These are phyloP conservation scores for Trogon surrucura DNA, from an alignment of 2,113 vertebrate genomes.

Conservation along the genomic window DNA sequence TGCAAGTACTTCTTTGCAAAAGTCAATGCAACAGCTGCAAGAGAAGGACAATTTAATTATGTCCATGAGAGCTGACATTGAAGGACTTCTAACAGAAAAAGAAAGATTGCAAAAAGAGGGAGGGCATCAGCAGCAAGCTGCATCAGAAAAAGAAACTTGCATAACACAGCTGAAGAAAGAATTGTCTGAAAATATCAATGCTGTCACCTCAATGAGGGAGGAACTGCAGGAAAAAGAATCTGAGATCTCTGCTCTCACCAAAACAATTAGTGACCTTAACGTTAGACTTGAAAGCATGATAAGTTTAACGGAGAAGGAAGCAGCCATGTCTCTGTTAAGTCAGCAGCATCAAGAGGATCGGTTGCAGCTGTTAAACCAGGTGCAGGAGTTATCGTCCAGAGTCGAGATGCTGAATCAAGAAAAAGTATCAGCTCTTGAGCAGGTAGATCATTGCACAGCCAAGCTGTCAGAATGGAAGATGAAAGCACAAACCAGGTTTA, in stretches of 20 bases:
- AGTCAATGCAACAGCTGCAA: constrained; percentile 80
- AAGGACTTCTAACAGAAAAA: constrained; percentile 76
- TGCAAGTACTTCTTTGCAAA: constrained; percentile 80
- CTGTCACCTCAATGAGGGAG: constrained; percentile 79
- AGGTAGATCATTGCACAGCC: constrained; percentile 76
- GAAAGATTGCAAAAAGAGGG: constrained; percentile 80
- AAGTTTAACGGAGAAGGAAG: constrained; percentile 83
- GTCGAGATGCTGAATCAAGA: constrained; percentile 81
- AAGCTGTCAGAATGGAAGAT: constrained; percentile 87
- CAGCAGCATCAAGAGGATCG: constrained; percentile 79
- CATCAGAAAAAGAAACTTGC: constrained; percentile 84
- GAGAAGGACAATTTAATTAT: constrained; percentile 82
- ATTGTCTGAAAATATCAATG: constrained; percentile 78
- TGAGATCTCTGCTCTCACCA: constrained; percentile 78
- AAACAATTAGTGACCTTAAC: constrained; percentile 80
- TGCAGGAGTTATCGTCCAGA: constrained; percentile 75
- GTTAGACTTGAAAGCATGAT: constrained; percentile 78
- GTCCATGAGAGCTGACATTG: constrained; percentile 80
- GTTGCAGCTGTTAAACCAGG: constrained; percentile 68
- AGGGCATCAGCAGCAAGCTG: constrained; percentile 76
- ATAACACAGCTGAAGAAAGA: constrained; percentile 86
- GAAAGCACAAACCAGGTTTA: constrained; percentile 80
- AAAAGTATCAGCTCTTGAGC: constrained; percentile 80
- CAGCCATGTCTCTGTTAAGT: constrained; percentile 80
- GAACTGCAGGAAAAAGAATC: constrained; percentile 81